Conservation (phyloP, 2,888 invertebrate genomes). For the Margaritifera margaritifera region DNA sequence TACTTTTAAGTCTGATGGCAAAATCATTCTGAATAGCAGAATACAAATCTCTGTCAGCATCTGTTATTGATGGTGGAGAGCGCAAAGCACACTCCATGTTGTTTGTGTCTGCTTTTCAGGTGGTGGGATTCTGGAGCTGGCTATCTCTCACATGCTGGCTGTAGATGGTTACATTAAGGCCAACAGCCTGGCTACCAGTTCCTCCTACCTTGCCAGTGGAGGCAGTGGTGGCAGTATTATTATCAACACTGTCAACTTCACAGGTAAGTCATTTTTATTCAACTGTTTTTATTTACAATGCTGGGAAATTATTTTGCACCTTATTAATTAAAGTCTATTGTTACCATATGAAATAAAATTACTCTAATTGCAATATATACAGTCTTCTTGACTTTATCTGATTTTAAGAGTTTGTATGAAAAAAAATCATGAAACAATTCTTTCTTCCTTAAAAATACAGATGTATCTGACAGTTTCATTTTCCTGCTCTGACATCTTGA, state of each 20-base stretch:
- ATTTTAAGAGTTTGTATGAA: no score
- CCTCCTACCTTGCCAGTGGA: conserved; percentile 37
- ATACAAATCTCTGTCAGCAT: not conserved
- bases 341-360: not conserved
- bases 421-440: no score
- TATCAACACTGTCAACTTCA: conserved; percentile 48
- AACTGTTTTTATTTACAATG: not conserved
- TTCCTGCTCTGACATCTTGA: no score
- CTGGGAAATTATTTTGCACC: not conserved
- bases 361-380: no score
- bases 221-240: conserved; percentile 59
- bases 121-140: conserved; percentile 49
- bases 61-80: not conserved
- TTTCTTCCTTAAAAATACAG: no score
- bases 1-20: no score
- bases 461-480: no score
- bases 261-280: conserved; percentile 32
- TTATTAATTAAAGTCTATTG: not conserved
- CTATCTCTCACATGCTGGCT: conserved; percentile 36
- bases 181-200: conserved; percentile 39
- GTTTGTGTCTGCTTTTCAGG: conserved; percentile 19
- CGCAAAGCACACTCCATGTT: not conserved
- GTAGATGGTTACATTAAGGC: conserved; percentile 53
- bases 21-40: no score
- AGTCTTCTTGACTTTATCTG: not conserved